Conservation (phyloP, 2,888 invertebrate genomes). For the Phania funesta region DNA sequence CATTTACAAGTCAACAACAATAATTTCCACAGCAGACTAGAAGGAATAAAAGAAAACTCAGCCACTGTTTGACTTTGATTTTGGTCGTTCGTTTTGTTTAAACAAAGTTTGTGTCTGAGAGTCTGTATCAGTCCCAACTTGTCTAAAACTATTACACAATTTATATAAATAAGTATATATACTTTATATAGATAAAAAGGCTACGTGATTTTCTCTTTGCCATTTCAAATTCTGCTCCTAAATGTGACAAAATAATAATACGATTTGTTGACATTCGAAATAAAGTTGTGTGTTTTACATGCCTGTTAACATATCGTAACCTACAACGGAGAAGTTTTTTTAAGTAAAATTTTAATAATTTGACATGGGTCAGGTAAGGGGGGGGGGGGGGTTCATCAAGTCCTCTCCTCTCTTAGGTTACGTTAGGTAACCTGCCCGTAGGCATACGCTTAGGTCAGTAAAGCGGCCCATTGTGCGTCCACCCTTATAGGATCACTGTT, state of each 20-base stretch:
- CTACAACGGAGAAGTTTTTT: background rate
- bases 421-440: too few relatives aligned
- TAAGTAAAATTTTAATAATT: background rate
- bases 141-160: too few relatives aligned
- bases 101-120: conserved; percentile 2
- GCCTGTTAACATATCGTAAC: background rate
- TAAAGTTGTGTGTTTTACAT: conserved; percentile 17
- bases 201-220: conserved; percentile 22
- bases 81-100: conserved; percentile 71
- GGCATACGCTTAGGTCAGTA: too few relatives aligned
- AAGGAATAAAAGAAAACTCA: conserved; percentile 27
- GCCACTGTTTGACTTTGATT: conserved; percentile 76
- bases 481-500: too few relatives aligned
- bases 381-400: too few relatives aligned
- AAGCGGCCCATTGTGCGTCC: too few relatives aligned
- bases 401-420: too few relatives aligned
- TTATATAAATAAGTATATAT: background rate
- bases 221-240: conserved; percentile 51
- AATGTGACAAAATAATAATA: conserved; percentile 70
- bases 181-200: background rate
- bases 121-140: background rate
- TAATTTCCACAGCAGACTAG: conserved; percentile 46
- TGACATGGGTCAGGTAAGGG: background rate
- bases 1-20: conserved; percentile 34
- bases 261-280: conserved; percentile 73